Evolutionary conservation across 37 sponge, comb jelly and placozoan genomes (phyloP), one percentile per base, ranked within the genome.

Genomic region (Bolinopsis microptera): DNA sequence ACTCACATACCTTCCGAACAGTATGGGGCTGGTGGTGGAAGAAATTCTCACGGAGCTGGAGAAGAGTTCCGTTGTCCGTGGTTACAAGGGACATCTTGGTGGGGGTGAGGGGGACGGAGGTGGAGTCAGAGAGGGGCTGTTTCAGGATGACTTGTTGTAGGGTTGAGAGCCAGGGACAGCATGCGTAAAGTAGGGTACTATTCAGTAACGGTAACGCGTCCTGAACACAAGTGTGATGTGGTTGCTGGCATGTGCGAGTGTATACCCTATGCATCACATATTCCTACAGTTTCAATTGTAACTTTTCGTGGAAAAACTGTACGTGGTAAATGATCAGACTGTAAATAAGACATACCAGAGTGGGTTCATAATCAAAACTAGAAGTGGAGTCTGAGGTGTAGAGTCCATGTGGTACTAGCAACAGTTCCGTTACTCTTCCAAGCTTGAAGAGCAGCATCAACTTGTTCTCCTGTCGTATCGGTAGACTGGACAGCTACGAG

Each of bases 1-100:
- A 86, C 35, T 86, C 90, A 26, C 90, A 86, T 25, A 86, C 90
- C 0, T 34, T 28, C 27, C 90, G 41, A 25, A 86, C 90, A 2
- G 61, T 26, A 25, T 86, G 90, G 1, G 90, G 90, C 61, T 86
- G 90, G 61, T 86, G 32, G 61, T 86, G 90, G 90, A 86, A 86
- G 90, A 86, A 86, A 48, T 86, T 86, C 61, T 86, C 90, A 23
- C 61, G 41, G 0, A 86, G 90, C 0, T 39, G 41, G 61, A 86
- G 90, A 3, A 30, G 31, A 30, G 75, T 72, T 72, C 74, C 21
- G 80, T 32, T 28, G 80, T 34, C 61, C 1, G 80, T 3, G 80
- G 80, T 22, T 16, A 32, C 21, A 36, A 32, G 80, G 80, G 21
- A 35, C 8, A 32, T 27, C 32, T 77, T 77, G 80, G 80, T 77